These are phyloP conservation scores for Hyppa rectilinea DNA, from an alignment of 2,888 invertebrate species.

Conservation along the genomic window DNA sequence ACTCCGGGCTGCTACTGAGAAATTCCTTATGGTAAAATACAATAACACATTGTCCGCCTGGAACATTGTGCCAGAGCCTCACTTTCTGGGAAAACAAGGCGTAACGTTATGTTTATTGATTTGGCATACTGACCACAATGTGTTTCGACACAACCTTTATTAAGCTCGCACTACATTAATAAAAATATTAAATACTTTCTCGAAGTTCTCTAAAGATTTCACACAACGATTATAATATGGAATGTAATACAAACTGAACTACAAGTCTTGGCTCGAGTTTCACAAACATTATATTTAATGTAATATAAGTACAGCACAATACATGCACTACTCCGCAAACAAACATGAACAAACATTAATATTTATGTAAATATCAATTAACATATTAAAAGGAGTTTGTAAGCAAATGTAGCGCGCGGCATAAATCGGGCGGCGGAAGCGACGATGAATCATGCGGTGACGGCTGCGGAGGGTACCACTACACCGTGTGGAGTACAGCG, in stretches of 20 bases:
- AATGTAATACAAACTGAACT: constrained; percentile 5
- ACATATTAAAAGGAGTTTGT: constrained; percentile 68
- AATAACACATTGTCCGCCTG: too few relatives aligned
- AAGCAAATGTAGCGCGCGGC: constrained; percentile 59
- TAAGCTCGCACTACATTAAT: too few relatives aligned
- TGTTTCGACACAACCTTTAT: too few relatives aligned
- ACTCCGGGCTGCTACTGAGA: too few relatives aligned
- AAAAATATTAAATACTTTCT: too few relatives aligned
- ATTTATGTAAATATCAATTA: constrained; percentile 69
- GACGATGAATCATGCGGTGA: constrained; percentile 65
- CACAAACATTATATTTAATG: constrained; percentile 29
- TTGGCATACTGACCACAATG: too few relatives aligned
- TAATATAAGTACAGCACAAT: constrained; percentile 40
- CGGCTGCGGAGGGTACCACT: constrained; percentile 50
- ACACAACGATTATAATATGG: not conserved
- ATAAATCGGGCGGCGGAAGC: constrained; percentile 66
- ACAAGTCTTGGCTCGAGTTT: constrained; percentile 9
- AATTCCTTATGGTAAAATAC: too few relatives aligned
- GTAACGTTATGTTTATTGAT: too few relatives aligned
- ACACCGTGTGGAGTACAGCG: constrained; percentile 31
- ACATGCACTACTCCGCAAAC: constrained; percentile 57
- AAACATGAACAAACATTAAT: constrained; percentile 65
- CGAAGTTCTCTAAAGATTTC: too few relatives aligned
- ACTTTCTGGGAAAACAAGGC: too few relatives aligned
- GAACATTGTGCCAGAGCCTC: too few relatives aligned